Base-by-base conservation (phyloP, 2,113 vertebrate species). In the Syrrhaptes paradoxus region DNA sequence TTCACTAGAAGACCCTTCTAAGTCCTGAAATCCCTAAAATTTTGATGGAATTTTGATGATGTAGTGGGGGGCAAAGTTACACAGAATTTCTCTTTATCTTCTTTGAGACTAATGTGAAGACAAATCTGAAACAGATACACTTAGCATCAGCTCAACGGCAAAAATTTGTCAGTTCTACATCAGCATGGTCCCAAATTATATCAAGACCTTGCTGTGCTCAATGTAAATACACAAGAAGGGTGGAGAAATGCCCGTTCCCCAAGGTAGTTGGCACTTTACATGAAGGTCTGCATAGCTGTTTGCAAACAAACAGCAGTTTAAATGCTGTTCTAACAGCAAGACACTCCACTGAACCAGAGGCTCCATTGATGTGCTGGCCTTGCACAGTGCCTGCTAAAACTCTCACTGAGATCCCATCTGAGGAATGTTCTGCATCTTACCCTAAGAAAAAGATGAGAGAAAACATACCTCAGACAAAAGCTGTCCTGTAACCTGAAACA, bases 91-190 rank as follows among this genome's bases (percentile, higher is more conserved):
- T 12, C 9, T 92, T 59, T 78, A 65, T 36, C 18, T 68, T 38
- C 48, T 70, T 65, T 79, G 31, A 79, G 63, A 82, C 13, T 43
- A 66, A 16, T 38, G n/a, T 36, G 41, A 76, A 80, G 59, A 49
- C 21, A 57, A 46, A 91, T 34, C 36, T 54, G 55, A 79, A 93
- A 46, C 51, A 85, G 74, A 95, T 89, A 83, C 49, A 72, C 49
- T 84, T 89, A 31, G 17, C 29, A 59, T 25, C 31, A 70, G 62
- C 36, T 72, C 21, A 65, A 17, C 19, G 58, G 62, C 54, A 94
- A 90, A 59, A 85, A 91, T 76, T 76, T 85, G 28, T 49, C 62
- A 76, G 62, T 72, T 82, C 54, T 82, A 14, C 21, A 93, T 87
- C 85, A 88, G 13, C 9, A 19, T 68, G 62, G 49, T 54, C 68